A percentile compares a stretch with the other conserved stretches of the same genome.
Evolutionary conservation across 2,888 invertebrate genomes (phyloP).

Genomic region (Eupelmus urozonus): DNA sequence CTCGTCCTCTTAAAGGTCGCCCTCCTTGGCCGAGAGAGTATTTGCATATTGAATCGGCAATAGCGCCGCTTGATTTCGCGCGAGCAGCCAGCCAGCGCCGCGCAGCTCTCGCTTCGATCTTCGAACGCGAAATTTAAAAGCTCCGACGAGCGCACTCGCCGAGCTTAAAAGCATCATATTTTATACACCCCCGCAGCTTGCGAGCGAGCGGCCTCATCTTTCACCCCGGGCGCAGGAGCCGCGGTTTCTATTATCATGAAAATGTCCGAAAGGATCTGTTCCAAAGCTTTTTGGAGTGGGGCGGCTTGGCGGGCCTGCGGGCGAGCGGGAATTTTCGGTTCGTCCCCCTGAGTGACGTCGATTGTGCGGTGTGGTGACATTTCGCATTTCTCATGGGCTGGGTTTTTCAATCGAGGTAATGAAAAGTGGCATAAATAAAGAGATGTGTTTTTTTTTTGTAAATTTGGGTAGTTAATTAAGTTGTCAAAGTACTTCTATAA

Average conservation of each 20-base stretch:
- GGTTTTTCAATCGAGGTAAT: too few species aligned
- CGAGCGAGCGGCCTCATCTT: conserved; percentile 53
- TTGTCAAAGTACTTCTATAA: too few species aligned
- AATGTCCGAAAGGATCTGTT: conserved; percentile 41
- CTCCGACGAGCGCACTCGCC: conserved; percentile 56
- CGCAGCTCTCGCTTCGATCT: conserved; percentile 72
- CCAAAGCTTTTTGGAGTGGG: conserved; percentile 5
- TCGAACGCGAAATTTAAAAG: conserved; percentile 71
- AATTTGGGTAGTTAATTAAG: too few species aligned
- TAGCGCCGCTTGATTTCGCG: conserved; percentile 68
- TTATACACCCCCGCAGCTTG: conserved; percentile 62
- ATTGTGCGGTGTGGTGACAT: too few species aligned
- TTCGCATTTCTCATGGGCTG: too few species aligned
- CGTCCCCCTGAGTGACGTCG: too few species aligned
- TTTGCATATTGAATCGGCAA: conserved; percentile 69
- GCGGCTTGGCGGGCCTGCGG: not conserved
- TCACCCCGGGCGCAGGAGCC: conserved; percentile 31
- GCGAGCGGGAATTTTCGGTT: too few species aligned
- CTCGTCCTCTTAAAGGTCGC: conserved; percentile 14
- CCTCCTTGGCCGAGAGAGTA: conserved; percentile 55
- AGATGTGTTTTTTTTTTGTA: too few species aligned
- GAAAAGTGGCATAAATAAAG: too few species aligned
- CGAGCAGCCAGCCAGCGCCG: too few species aligned
- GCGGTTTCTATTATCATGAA: conserved; percentile 54
- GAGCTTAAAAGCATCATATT: conserved; percentile 74